Conservation (phyloP, 2,888 invertebrate genomes). For the Terebella lapidaria region DNA sequence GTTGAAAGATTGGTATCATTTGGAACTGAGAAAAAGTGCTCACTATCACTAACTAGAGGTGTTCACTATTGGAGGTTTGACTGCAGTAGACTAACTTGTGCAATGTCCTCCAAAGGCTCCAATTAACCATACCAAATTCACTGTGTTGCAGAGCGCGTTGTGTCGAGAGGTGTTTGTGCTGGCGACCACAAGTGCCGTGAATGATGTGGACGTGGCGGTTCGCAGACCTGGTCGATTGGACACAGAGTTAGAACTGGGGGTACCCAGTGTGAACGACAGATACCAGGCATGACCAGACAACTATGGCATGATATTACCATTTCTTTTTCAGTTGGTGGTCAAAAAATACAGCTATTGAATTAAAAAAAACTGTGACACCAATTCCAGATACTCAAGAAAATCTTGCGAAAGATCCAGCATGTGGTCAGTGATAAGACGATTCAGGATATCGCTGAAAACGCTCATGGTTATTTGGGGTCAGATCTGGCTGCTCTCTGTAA, state of each 20-base stretch:
- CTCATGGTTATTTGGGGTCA: constrained; percentile 87
- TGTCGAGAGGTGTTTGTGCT: constrained; percentile 64
- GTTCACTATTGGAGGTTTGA: no score
- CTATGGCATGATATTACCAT: no score
- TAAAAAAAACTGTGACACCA: no score
- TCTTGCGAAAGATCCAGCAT: constrained; percentile 62
- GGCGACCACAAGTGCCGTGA: constrained; percentile 73
- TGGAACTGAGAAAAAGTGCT: no score
- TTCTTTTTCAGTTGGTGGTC: no score
- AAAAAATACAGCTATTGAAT: no score
- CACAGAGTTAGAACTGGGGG: constrained; percentile 48
- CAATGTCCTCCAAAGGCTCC: no score
- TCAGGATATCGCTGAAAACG: constrained; percentile 63
- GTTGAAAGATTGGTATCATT: no score
- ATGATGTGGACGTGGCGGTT: constrained; percentile 69
- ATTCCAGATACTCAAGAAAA: constrained; percentile 65
- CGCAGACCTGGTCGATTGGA: constrained; percentile 75
- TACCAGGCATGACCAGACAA: constrained; percentile 1
- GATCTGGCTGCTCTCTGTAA: constrained; percentile 76
- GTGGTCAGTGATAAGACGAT: constrained; percentile 60
- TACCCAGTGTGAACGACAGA: constrained; percentile 29
- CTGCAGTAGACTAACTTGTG: no score
- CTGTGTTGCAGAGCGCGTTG: not conserved
- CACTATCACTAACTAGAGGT: no score
- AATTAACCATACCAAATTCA: no score